Conservation (phyloP, 2,797 vertebrate genomes). For the Benthosema pterotum region DNA sequence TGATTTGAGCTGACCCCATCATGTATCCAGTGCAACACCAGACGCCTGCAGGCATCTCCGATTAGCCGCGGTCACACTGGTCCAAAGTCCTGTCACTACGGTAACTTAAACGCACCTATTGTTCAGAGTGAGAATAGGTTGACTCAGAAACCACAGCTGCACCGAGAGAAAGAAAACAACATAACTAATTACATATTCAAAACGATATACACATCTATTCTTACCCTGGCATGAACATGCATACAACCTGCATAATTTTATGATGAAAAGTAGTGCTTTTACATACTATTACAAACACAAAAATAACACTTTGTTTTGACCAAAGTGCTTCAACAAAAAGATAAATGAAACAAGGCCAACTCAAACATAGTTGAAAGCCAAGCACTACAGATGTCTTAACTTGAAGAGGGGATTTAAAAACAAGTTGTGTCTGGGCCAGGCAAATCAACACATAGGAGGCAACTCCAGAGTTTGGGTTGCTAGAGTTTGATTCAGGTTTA, state of each 20-base stretch:
- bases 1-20: constrained; percentile 4
- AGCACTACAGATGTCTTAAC: too few relatives aligned
- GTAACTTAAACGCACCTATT: constrained; percentile 41
- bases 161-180: constrained; percentile 11
- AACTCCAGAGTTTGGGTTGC: too few relatives aligned
- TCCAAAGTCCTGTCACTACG: constrained; percentile 63
- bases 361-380: too few relatives aligned
- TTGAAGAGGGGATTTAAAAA: too few relatives aligned
- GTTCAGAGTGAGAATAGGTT: constrained; percentile 28
- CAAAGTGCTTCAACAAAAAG: too few relatives aligned
- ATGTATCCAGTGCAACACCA: constrained; percentile 9
- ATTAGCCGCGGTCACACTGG: constrained; percentile 32
- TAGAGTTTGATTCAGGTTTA: too few relatives aligned
- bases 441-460: too few relatives aligned
- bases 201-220: background rate
- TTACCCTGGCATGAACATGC: background rate
- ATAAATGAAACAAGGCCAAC: too few relatives aligned
- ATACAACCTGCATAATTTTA: background rate
- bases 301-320: too few relatives aligned
- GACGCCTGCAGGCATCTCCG: constrained; percentile 35
- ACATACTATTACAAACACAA: too few relatives aligned
- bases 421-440: too few relatives aligned
- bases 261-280: too few relatives aligned
- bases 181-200: background rate
- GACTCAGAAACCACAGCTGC: constrained; percentile 32